These are phyloP conservation scores for Doryteuthis pealeii DNA, from an alignment of 1,140 invertebrate species.

Conservation along the genomic window DNA sequence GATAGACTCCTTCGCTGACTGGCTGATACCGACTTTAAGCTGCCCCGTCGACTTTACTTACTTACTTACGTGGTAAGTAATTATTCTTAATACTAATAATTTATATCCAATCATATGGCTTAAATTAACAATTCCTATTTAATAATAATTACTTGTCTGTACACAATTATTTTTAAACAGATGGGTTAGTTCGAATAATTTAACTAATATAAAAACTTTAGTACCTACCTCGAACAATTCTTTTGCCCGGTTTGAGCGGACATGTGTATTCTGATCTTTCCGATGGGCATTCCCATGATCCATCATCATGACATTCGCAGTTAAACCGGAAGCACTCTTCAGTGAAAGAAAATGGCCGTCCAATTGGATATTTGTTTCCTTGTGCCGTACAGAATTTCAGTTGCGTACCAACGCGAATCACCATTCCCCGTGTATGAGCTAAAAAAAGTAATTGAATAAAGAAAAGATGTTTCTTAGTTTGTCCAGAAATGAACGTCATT, in stretches of 20 bases:
- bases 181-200: too few relatives aligned
- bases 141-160: too few relatives aligned
- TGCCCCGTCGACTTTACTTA: too few relatives aligned
- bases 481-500: too few relatives aligned
- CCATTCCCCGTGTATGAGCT: conserved; percentile 19
- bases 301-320: conserved; percentile 34
- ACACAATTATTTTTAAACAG: too few relatives aligned
- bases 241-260: conserved; percentile 12
- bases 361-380: conserved; percentile 10
- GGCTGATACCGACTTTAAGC: too few relatives aligned
- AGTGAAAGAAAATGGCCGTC: conserved; percentile 16
- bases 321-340: conserved; percentile 28
- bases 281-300: conserved; percentile 32
- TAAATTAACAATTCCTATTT: too few relatives aligned
- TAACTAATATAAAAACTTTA: conserved; percentile 22
- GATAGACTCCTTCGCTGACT: too few relatives aligned
- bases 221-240: conserved; percentile 15
- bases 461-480: conserved; percentile 23
- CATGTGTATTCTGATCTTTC: conserved; percentile 26
- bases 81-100: too few relatives aligned
- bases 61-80: too few relatives aligned
- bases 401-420: conserved; percentile 19
- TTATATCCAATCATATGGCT: too few relatives aligned
- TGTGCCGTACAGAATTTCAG: conserved; percentile 12
- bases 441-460: background rate